Percentiles rank a stretch among this genome's conserved stretches.
These are phyloP conservation scores for Azorinus chamasolen DNA, from an alignment of 2,888 invertebrate species.

Conservation along the genomic window DNA sequence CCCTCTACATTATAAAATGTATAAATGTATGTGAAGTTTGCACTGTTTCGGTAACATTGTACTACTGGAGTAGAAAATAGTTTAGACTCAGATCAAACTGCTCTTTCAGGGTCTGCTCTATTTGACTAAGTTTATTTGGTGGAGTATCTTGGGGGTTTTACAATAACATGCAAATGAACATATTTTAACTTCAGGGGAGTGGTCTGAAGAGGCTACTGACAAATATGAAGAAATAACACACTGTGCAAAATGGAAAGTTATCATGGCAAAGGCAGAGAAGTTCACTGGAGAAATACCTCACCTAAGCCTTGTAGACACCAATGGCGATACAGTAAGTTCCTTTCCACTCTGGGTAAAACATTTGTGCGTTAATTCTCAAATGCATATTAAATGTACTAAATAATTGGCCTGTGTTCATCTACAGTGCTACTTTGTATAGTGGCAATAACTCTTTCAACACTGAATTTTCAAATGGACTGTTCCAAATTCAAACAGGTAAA, in stretches of 20 bases:
- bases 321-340: slow-evolving; percentile 88
- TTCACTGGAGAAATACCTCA: slow-evolving; percentile 91
- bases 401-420: neutral
- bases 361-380: neutral
- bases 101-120: no score
- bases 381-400: neutral
- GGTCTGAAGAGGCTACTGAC: slow-evolving; percentile 79
- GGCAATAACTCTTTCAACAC: neutral
- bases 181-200: slow-evolving; percentile 63
- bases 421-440: neutral
- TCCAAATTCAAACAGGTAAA: no score
- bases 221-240: slow-evolving; percentile 86
- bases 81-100: no score
- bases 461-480: no score
- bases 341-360: no score
- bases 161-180: no score
- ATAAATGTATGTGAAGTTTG: neutral
- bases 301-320: slow-evolving; percentile 92
- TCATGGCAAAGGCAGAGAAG: slow-evolving; percentile 92
- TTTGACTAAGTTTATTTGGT: no score
- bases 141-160: no score
- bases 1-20: no score
- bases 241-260: slow-evolving; percentile 91
- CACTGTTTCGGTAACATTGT: neutral
- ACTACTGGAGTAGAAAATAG: no score